Conservation (phyloP, 2,888 invertebrate species). For the Seladonia tumulorum region DNA sequence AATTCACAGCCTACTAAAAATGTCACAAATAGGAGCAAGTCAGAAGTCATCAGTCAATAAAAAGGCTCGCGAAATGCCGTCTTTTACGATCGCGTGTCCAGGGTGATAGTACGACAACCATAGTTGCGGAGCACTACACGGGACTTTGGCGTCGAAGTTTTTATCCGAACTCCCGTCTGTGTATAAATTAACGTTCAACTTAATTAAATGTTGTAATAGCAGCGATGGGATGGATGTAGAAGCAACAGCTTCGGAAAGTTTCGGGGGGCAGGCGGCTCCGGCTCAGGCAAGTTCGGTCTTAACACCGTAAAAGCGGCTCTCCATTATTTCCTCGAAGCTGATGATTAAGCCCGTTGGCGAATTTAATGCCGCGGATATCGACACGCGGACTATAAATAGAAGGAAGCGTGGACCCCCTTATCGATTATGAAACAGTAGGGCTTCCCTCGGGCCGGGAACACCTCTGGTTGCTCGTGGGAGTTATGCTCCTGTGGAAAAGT, state of each 20-base stretch:
- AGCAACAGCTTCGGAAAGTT: slow-evolving; percentile 30
- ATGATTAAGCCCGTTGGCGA: slow-evolving; percentile 36
- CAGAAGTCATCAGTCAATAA: no score
- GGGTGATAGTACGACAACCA: not conserved
- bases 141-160: not conserved
- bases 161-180: not conserved
- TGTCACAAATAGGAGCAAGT: no score
- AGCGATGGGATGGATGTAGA: not conserved
- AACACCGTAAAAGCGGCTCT: slow-evolving; percentile 39
- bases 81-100: not conserved
- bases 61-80: no score
- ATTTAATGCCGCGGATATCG: slow-evolving; percentile 57
- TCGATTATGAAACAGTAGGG: slow-evolving; percentile 61
- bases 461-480: slow-evolving; percentile 35
- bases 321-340: slow-evolving; percentile 36
- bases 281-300: slow-evolving; percentile 22
- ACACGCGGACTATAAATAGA: slow-evolving; percentile 57
- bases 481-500: slow-evolving; percentile 48
- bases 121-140: not conserved
- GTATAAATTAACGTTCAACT: not conserved
- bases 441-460: slow-evolving; percentile 39
- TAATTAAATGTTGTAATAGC: slow-evolving; percentile 8
- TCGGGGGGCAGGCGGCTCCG: not conserved
- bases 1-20: no score
- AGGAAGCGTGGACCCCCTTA: slow-evolving; percentile 40